Evolutionary conservation across 2,888 invertebrate genomes (phyloP).

Genomic region (Himalopsyche japonica): DNA sequence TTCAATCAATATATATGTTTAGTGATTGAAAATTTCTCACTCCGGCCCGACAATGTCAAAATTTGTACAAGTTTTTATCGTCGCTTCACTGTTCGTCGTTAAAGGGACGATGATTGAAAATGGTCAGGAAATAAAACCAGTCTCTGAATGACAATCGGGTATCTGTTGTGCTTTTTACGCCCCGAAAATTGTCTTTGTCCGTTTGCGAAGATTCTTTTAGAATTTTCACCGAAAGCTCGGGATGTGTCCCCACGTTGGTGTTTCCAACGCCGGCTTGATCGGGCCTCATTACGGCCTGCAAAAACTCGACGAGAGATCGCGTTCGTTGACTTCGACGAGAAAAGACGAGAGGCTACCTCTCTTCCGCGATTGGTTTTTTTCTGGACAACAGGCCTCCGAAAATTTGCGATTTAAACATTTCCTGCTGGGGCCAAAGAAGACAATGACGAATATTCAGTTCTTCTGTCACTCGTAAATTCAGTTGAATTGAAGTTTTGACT

Average conservation of each 20-base stretch:
- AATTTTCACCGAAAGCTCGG: background rate
- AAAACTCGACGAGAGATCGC: background rate
- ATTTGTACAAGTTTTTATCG: constrained; percentile 35
- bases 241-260: background rate
- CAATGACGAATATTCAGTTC: background rate
- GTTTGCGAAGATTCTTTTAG: background rate
- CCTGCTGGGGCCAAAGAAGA: background rate
- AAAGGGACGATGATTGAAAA: constrained; percentile 38
- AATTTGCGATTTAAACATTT: background rate
- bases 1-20: background rate
- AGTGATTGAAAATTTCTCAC: background rate
- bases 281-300: background rate
- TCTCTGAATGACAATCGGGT: constrained; percentile 31
- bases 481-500: background rate
- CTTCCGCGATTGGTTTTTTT: background rate
- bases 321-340: background rate
- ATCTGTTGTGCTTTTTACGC: constrained; percentile 13
- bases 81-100: constrained; percentile 21
- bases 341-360: background rate
- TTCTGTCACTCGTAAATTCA: background rate
- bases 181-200: constrained; percentile 22
- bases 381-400: background rate
- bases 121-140: constrained; percentile 40
- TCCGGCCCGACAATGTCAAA: constrained; percentile 26
- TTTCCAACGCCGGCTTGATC: background rate